Conservation (phyloP, 1,140 invertebrate genomes). For the Sweltsa coloradensis region DNA sequence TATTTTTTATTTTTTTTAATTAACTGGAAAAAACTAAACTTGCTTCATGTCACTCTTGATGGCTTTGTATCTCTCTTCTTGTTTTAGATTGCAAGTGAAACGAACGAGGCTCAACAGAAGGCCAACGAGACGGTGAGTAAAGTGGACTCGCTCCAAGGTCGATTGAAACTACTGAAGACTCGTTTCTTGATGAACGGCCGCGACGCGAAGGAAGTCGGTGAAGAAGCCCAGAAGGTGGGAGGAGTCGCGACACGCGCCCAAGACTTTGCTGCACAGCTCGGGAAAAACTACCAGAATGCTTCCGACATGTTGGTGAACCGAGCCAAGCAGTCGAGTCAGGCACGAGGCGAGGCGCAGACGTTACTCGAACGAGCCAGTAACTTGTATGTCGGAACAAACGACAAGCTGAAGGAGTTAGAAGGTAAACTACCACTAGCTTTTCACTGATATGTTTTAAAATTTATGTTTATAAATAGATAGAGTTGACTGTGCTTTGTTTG, state of each 20-base stretch:
- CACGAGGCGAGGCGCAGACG: slow-evolving; percentile 56
- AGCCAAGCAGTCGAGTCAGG: slow-evolving; percentile 44
- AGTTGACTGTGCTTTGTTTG: slow-evolving; percentile 12
- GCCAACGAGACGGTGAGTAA: slow-evolving; percentile 56
- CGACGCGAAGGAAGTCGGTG: slow-evolving; percentile 41
- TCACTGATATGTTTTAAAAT: not conserved
- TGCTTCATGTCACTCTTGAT: not conserved
- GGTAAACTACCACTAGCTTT: slow-evolving; percentile 27
- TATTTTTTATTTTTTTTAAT: not conserved
- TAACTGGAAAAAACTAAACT: not conserved
- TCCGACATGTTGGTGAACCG: slow-evolving; percentile 43
- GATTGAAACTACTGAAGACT: slow-evolving; percentile 57
- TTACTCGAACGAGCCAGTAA: slow-evolving; percentile 60
- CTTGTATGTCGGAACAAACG: slow-evolving; percentile 59
- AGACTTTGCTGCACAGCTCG: slow-evolving; percentile 35
- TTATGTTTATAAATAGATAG: not conserved
- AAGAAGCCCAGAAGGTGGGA: slow-evolving; percentile 38
- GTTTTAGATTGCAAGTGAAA: slow-evolving; percentile 51
- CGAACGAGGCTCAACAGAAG: slow-evolving; percentile 55
- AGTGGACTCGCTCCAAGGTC: slow-evolving; percentile 49
- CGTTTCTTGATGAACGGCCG: slow-evolving; percentile 63
- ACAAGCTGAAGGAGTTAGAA: slow-evolving; percentile 58
- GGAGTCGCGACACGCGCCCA: slow-evolving; percentile 42
- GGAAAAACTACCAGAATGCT: slow-evolving; percentile 43
- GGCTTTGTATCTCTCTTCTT: slow-evolving; percentile 7